Percentiles rank a stretch among this genome's conserved stretches.
phyloP scores from a whole-genome alignment of 1,140 invertebrate genomes.

The Drosophila oshimai region DNA sequence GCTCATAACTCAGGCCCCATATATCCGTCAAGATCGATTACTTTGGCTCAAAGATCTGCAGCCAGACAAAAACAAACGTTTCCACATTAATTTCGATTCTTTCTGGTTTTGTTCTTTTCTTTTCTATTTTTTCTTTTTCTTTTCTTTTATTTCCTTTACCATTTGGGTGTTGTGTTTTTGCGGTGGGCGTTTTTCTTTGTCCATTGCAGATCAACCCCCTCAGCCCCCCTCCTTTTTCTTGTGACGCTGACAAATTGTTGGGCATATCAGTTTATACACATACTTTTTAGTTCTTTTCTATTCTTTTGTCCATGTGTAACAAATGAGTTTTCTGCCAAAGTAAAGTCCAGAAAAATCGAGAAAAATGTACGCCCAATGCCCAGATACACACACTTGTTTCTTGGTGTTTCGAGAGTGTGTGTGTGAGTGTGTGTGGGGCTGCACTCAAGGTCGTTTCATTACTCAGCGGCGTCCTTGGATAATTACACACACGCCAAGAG shows the following conservation, averaged over 20 bases:
- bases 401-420: constrained; percentile 3
- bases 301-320: constrained; percentile 67
- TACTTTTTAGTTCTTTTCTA: constrained; percentile 26
- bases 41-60: constrained; percentile 20
- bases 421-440: constrained; percentile 44
- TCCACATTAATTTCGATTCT: constrained; percentile 36
- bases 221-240: constrained; percentile 1
- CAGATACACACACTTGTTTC: constrained; percentile 13
- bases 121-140: not conserved
- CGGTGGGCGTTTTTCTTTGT: constrained; percentile 42
- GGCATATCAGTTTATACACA: constrained; percentile 55
- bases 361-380: constrained; percentile 61
- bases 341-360: constrained; percentile 21
- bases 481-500: constrained; percentile 76
- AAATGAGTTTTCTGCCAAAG: constrained; percentile 54
- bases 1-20: constrained; percentile 24
- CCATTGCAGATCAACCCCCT: constrained; percentile 18
- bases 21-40: constrained; percentile 32
- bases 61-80: constrained; percentile 39
- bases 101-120: constrained; percentile 16
- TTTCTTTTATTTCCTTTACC: constrained; percentile 1
- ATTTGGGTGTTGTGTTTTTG: constrained; percentile 11
- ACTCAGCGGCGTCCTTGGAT: constrained; percentile 80
- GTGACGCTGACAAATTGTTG: constrained; percentile 79
- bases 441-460: constrained; percentile 81